Evolutionary conservation across 2,888 invertebrate species (phyloP).

Genomic region (Clistopyga incitator): DNA sequence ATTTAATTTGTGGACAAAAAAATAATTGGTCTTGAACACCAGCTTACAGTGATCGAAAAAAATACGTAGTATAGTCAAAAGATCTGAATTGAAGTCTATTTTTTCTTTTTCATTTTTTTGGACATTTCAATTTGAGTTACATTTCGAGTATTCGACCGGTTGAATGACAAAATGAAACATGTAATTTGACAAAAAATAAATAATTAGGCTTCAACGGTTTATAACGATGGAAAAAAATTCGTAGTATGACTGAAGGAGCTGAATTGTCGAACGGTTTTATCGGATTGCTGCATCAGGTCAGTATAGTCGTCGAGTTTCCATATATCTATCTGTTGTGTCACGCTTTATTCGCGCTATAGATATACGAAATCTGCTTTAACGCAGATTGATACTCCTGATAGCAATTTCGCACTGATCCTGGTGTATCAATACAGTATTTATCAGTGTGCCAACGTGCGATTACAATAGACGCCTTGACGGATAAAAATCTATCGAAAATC

Average conservation of each 20-base stretch:
- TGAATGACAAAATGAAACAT: neutral
- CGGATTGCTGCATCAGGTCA: slow-evolving; percentile 13
- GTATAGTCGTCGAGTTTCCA: slow-evolving; percentile 2
- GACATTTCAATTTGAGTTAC: neutral
- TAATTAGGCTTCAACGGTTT: neutral
- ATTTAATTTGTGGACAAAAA: no score
- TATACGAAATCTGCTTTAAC: slow-evolving; percentile 35
- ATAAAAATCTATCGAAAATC: slow-evolving; percentile 13
- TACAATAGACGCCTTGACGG: slow-evolving; percentile 1
- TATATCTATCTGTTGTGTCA: slow-evolving; percentile 23
- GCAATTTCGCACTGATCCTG: slow-evolving; percentile 10
- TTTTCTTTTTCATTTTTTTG: neutral
- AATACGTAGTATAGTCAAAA: no score
- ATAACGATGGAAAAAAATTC: slow-evolving; percentile 4
- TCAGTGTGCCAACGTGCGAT: slow-evolving; percentile 11
- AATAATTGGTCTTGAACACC: no score
- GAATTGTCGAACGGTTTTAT: slow-evolving; percentile 28
- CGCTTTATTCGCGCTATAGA: slow-evolving; percentile 16
- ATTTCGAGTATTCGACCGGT: neutral
- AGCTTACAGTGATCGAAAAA: no score
- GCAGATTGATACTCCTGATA: slow-evolving; percentile 46
- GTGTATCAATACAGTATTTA: neutral
- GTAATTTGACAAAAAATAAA: neutral
- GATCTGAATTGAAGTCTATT: neutral
- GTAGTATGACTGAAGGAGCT: neutral